Evolutionary conservation across 1,140 invertebrate genomes (phyloP).

Genomic region (Physella acuta): DNA sequence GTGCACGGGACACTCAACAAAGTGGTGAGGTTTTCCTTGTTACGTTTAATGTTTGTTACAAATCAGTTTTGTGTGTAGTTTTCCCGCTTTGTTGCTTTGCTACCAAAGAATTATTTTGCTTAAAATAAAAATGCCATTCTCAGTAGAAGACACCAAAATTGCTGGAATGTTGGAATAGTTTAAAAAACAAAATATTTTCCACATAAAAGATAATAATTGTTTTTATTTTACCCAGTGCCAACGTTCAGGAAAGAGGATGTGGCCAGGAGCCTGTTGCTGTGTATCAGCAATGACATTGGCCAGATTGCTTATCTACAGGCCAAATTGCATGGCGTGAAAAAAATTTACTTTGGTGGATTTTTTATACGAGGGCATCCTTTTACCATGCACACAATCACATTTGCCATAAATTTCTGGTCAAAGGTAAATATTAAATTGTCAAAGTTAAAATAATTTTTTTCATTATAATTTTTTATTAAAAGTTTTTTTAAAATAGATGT

Average conservation of each 20-base stretch:
- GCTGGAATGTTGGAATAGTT: too few relatives aligned
- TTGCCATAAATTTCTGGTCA: constrained; percentile 77
- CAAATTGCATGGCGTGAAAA: constrained; percentile 62
- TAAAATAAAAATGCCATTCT: too few relatives aligned
- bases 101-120: too few relatives aligned
- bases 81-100: too few relatives aligned
- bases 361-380: constrained; percentile 76
- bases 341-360: constrained; percentile 77
- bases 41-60: neutral
- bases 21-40: neutral
- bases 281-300: constrained; percentile 78
- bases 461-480: neutral
- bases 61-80: too few relatives aligned
- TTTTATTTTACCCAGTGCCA: too few relatives aligned
- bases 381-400: constrained; percentile 76
- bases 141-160: too few relatives aligned
- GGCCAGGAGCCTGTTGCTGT: constrained; percentile 72
- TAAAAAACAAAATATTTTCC: too few relatives aligned
- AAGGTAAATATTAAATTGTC: constrained; percentile 55
- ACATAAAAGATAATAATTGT: too few relatives aligned
- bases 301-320: constrained; percentile 76
- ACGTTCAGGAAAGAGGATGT: constrained; percentile 68
- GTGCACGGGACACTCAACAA: neutral
- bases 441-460: neutral
- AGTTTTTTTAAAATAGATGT: neutral